Conservation (phyloP, 2,797 vertebrate species). For the Sebastiscus tertius region DNA sequence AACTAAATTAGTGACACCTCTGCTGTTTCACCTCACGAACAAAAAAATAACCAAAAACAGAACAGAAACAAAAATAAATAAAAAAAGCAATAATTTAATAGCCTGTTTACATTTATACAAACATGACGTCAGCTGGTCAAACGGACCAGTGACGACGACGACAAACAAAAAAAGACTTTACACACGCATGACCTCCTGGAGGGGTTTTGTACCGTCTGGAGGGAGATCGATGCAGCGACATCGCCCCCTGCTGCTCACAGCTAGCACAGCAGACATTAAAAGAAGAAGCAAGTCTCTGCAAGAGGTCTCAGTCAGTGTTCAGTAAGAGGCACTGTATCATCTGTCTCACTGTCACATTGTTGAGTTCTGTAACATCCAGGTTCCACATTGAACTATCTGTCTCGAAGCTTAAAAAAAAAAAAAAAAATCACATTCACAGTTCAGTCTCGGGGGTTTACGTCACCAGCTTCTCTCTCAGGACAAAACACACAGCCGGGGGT, state of each 20-base stretch:
- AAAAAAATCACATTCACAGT: constrained; percentile 61
- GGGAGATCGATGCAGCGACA: constrained; percentile 34
- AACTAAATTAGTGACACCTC: constrained; percentile 21
- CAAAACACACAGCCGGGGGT: not conserved
- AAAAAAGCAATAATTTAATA: constrained; percentile 80
- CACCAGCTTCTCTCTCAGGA: not conserved
- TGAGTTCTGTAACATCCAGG: not conserved
- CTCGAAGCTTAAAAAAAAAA: not conserved
- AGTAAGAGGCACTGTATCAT: constrained; percentile 45
- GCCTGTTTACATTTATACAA: constrained; percentile 77
- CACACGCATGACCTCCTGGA: constrained; percentile 25
- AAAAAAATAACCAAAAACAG: not conserved
- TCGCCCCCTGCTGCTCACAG: constrained; percentile 72
- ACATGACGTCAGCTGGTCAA: constrained; percentile 50
- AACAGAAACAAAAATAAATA: constrained; percentile 46
- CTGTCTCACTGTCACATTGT: not conserved
- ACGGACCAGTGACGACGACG: constrained; percentile 24
- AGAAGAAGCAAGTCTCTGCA: not conserved
- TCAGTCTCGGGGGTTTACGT: constrained; percentile 15
- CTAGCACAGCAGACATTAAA: constrained; percentile 31
- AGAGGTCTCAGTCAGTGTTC: constrained; percentile 20
- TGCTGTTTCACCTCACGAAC: constrained; percentile 35
- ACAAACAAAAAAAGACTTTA: constrained; percentile 4
- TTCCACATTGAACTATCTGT: not conserved
- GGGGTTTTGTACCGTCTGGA: constrained; percentile 73